Base-by-base conservation (phyloP, 2,797 vertebrate species). In the Monodelphis domestica region DNA sequence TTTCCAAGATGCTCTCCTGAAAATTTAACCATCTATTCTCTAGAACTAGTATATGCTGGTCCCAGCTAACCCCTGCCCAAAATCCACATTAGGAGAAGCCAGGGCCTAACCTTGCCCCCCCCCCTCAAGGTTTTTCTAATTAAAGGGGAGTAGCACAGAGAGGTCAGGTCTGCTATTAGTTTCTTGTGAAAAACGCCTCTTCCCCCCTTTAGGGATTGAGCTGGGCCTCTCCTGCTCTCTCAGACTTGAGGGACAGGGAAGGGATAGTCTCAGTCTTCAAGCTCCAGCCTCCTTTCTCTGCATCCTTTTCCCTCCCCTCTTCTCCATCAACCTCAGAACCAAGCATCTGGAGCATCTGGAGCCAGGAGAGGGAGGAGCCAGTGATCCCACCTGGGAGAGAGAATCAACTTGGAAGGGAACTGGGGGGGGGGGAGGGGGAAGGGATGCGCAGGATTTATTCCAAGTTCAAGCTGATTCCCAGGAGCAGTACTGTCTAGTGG, bases 261-360 rank as follows among this genome's bases (percentile, higher is more conserved):
- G 4, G 33, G 15, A 70, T 70, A 70, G 59, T 70, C 5, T n/a
- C 33, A 38, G 15, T n/a, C 59, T 70, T 70, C 33, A 70, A 70
- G 14, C 5, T 70, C 70, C 59, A 70, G 17, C 14, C 17, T 50
- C 54, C 33, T 50, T 38, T 1, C 45, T 15, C 38, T 30, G 1
- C 12, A 1, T 10, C 38, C 38, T 28, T n/a, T 45, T 54, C 50
- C 28, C 38, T 89, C 45, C 89, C 89, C 5, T 90, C 54, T 90
- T 90, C 54, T 89, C 94, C 95, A 93, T 93, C 94, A 96, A 96
- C 94, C 53, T 0, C 88, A 70, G 59, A 70, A 70, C 59, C 33
- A 70, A 70, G n/a, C 59, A 70, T 70, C 59, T 70, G 59, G 59
- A 70, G 59, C 14, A 70, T 70, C 33, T 70, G 59, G 89, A 55